Evolutionary conservation across 2,113 vertebrate genomes (phyloP), one percentile per base, ranked within the genome.

Genomic region (Triplophysa dalaica): DNA sequence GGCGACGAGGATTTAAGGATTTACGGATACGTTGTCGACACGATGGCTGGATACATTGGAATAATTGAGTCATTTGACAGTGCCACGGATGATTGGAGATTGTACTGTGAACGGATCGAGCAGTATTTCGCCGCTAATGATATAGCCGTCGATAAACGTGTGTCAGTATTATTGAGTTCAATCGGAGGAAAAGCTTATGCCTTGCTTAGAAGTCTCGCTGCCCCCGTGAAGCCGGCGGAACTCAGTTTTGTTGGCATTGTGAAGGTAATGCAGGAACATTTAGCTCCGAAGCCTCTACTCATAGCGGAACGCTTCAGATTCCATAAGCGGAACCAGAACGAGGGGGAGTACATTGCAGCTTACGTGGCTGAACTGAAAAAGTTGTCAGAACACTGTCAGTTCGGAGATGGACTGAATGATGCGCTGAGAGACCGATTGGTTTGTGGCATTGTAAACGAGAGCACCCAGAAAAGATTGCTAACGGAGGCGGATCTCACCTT

Each of bases 241-340:
- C 68, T 77, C n/a, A 78, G 50, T 61, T 81, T 81, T 33, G 19
- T 54, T 7, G 45, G 70, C 11, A 38, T 56, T 43, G 19, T 19
- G 26, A 69, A 22, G 17, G 26, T 26, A 26, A 26, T 26, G 26
- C 26, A 26, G 26, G 26, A 26, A 26, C 26, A 26, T 26, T 26
- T 26, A 26, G 26, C 26, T 2, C 73, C 62, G 7, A 76, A 76
- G 62, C 79, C 65, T 7, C 54, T 78, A 22, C 24, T 82, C 54
- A 82, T 78, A 16, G 60, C 75, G 1, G 67, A 82, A 72, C 26
- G 7, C 2, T 82, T 82, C 43, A 60, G 75, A 43, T 78, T 78
- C 65, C 60, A 64, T 43, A 72, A 77, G 19, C 1, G 26, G 12
- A 66, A 66, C 1, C 64, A 66, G 64, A 66, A 62, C 1, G 29